phyloP scores from a whole-genome alignment of 2,797 vertebrate genomes.

The Urocyon cinereoargenteus region DNA sequence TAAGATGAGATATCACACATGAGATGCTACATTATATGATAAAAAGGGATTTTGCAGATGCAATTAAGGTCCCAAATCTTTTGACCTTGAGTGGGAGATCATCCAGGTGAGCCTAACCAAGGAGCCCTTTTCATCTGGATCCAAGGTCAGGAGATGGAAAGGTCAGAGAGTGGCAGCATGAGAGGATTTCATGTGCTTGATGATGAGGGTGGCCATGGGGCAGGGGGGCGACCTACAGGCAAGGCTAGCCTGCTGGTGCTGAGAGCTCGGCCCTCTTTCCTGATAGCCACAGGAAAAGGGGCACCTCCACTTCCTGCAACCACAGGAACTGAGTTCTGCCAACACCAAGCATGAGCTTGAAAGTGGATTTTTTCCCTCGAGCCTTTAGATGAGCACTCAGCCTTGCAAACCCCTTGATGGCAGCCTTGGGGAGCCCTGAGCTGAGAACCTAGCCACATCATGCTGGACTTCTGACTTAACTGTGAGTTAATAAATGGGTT shows the following conservation, averaged over 20 bases:
- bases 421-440: neutral
- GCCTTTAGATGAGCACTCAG: neutral
- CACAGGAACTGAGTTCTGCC: neutral
- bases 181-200: neutral
- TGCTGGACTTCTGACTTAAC: neutral
- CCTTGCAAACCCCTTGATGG: neutral
- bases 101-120: neutral
- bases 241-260: neutral
- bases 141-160: neutral
- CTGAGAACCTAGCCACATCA: neutral
- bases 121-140: neutral
- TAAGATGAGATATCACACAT: neutral
- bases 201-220: neutral
- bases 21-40: neutral
- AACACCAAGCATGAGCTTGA: neutral
- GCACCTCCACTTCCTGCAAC: neutral
- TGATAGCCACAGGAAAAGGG: neutral
- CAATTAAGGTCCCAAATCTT: neutral
- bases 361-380: neutral
- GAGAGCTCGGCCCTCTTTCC: neutral
- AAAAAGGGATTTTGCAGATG: neutral
- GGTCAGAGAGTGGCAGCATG: neutral
- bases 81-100: neutral
- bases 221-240: neutral
- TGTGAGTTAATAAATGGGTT: neutral